Conservation (phyloP, 2,888 invertebrate genomes). For the Escarpia spicata region DNA sequence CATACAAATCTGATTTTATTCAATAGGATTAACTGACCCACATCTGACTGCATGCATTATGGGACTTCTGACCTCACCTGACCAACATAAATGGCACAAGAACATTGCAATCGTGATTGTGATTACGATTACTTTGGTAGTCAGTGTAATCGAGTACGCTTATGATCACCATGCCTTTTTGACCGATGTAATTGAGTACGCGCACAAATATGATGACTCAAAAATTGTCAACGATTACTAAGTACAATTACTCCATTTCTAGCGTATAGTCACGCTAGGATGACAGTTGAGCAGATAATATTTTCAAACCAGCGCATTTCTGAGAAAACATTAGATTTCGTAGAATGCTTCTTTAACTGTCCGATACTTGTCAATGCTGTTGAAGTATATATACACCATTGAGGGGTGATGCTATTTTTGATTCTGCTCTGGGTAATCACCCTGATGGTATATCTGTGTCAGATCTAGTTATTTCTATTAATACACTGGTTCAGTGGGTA, state of each 20-base stretch:
- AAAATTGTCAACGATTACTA: no score
- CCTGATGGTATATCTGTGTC: background rate
- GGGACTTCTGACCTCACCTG: no score
- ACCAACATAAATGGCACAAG: no score
- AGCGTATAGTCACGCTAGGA: background rate
- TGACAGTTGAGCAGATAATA: background rate
- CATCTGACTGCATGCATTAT: no score
- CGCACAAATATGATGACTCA: no score
- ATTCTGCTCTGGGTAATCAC: background rate
- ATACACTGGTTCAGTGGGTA: background rate
- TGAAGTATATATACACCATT: background rate
- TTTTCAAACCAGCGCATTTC: background rate
- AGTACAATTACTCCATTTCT: background rate
- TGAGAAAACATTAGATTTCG: background rate
- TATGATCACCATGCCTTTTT: no score
- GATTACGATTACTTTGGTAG: no score
- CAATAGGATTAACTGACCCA: no score
- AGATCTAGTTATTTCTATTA: background rate
- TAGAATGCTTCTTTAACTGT: constrained; percentile 1
- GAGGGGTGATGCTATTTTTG: background rate
- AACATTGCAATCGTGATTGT: no score
- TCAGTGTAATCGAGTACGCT: no score
- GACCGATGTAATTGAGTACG: no score
- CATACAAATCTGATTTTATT: no score
- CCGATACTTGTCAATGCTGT: background rate